Evolutionary conservation across 2,888 invertebrate species (phyloP).

Genomic region (Branchinecta sandiegonensis): DNA sequence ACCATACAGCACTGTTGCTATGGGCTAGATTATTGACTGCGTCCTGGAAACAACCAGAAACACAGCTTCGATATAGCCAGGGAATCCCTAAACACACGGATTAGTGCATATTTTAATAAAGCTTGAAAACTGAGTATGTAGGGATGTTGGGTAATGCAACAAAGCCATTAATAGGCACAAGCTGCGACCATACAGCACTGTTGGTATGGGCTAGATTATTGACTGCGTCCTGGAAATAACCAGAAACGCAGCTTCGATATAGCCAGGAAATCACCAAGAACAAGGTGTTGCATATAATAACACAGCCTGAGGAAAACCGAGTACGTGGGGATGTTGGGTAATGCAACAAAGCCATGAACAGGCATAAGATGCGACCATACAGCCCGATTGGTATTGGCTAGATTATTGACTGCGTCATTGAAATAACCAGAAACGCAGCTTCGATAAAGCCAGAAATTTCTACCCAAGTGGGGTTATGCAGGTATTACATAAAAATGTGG

Average conservation of each 20-base stretch:
- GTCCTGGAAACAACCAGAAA: neutral
- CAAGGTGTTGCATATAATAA: neutral
- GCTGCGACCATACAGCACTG: too few relatives aligned
- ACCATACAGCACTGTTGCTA: neutral
- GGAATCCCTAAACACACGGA: too few relatives aligned
- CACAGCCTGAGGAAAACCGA: neutral
- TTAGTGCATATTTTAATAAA: too few relatives aligned
- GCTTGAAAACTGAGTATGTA: too few relatives aligned
- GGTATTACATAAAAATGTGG: too few relatives aligned
- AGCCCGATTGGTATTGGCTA: neutral
- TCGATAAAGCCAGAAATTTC: neutral
- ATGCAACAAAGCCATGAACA: neutral
- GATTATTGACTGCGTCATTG: neutral
- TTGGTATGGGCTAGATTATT: too few relatives aligned
- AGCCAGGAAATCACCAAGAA: neutral
- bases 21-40: neutral
- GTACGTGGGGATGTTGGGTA: neutral
- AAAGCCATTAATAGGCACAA: too few relatives aligned
- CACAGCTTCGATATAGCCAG: neutral
- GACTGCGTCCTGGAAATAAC: neutral
- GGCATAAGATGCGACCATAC: neutral
- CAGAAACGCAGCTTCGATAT: constrained; percentile 13
- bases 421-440: constrained; percentile 8
- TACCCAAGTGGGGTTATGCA: neutral
- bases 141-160: too few relatives aligned